phyloP scores from a whole-genome alignment of 2,797 vertebrate species.

The Podarcis lilfordi region DNA sequence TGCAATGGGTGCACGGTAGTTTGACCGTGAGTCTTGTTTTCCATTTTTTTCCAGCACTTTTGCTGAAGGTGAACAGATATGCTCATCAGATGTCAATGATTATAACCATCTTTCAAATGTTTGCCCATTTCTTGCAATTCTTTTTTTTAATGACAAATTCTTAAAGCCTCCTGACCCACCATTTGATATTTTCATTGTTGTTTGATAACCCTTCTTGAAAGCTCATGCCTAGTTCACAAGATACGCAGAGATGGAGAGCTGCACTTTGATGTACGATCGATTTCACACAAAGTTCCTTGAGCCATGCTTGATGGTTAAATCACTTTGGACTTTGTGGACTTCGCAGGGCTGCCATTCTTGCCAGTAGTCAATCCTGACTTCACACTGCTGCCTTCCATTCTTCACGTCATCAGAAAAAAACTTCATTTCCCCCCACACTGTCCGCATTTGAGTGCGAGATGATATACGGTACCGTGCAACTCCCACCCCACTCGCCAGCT shows the following conservation, averaged over 20 bases:
- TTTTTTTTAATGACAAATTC: too few relatives aligned
- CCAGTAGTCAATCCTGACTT: neutral
- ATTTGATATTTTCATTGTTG: too few relatives aligned
- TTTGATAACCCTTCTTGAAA: too few relatives aligned
- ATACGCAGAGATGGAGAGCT: neutral
- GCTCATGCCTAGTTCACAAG: neutral
- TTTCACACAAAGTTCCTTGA: conserved; percentile 18
- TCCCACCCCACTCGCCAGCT: neutral
- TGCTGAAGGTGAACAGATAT: too few relatives aligned
- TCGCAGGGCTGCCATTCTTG: neutral
- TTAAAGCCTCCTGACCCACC: too few relatives aligned
- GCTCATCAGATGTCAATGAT: too few relatives aligned
- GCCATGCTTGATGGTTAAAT: neutral
- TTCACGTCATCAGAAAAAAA: neutral
- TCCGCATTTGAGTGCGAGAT: neutral
- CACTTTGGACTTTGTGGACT: neutral
- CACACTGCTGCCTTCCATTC: conserved; percentile 15
- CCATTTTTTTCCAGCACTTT: too few relatives aligned
- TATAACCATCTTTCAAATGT: too few relatives aligned
- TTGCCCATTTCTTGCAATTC: too few relatives aligned
- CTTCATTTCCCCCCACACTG: neutral
- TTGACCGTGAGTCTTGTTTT: too few relatives aligned
- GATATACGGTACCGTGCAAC: neutral
- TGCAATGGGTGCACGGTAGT: too few relatives aligned
- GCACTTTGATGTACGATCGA: neutral